Base-by-base conservation (phyloP, 2,888 invertebrate species). In the Rhodophaea formosa region DNA sequence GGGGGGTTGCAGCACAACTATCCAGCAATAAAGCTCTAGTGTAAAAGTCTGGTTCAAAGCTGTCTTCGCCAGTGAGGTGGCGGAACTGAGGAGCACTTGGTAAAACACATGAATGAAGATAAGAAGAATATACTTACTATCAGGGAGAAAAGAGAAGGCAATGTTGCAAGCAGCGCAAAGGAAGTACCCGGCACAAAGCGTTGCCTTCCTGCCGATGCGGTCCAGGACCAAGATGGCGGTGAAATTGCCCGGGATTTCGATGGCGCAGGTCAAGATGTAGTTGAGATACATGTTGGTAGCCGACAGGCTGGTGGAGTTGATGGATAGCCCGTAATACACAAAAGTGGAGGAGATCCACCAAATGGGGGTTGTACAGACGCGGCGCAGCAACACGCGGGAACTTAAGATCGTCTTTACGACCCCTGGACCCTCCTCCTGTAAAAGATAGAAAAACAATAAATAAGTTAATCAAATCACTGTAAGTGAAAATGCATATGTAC, bases 211-310 rank as follows among this genome's bases (percentile, higher is more conserved):
- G 0, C 94, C 94, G 8, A 93, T 76, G 57, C 81, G 86, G 61
- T 93, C 92, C 69, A 95, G 86, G 8, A 94, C 74, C n/a, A 93
- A 72, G 53, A 92, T 92, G 0, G 94, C 93, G 39, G 92, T 67
- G 68, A 93, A 82, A 70, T 93, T 94, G 0, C 94, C 95, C 0
- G 95, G 95, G 57, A 95, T 93, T 76, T 95, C 95, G 3, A 93
- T 92, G 8, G 92, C 75, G 0, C 92, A 82, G 5, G 93, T 93
- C 16, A 93, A 79, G 58, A 94, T 90, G 71, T 94, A 95, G 80
- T 94, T 95, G 12, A 93, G 55, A 74, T 94, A 94, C 14, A 71
- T 90, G 74, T 94, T 93, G 16, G 30, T 44, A 1, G 94, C 94
- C 3, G 92, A 92, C 62, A 95, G 80, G 14, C 92, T 88, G 0